Evolutionary conservation across 2,113 vertebrate genomes (phyloP).

Genomic region (Eptesicus fuscus): DNA sequence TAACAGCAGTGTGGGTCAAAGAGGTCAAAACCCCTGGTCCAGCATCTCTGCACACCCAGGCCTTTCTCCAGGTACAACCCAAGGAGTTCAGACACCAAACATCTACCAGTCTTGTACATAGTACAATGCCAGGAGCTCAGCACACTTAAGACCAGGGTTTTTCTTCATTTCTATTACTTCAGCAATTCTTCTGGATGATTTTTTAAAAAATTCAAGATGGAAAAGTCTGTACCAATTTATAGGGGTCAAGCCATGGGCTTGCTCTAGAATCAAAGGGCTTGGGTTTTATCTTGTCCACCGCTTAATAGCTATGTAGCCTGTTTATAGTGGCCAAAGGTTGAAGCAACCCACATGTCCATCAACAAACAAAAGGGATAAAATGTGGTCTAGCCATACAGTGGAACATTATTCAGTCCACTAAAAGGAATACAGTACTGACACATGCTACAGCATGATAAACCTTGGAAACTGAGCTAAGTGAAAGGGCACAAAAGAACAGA

Average conservation of each 20-base stretch:
- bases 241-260: background rate
- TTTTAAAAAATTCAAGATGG: background rate
- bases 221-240: background rate
- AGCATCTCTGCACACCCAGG: background rate
- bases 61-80: background rate
- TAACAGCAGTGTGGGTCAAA: background rate
- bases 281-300: background rate
- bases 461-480: background rate
- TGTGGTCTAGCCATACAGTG: background rate
- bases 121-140: background rate
- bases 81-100: background rate
- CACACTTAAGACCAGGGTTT: background rate
- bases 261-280: background rate
- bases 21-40: background rate
- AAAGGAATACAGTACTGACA: background rate
- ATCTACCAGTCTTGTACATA: background rate
- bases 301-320: background rate
- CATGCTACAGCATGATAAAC: background rate
- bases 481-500: background rate
- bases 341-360: background rate
- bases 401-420: background rate
- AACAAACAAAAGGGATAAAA: background rate
- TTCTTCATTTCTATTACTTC: background rate
- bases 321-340: background rate
- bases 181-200: background rate